These are phyloP conservation scores for Trachelus troglodyta DNA, from an alignment of 2,888 invertebrate species.

Conservation along the genomic window DNA sequence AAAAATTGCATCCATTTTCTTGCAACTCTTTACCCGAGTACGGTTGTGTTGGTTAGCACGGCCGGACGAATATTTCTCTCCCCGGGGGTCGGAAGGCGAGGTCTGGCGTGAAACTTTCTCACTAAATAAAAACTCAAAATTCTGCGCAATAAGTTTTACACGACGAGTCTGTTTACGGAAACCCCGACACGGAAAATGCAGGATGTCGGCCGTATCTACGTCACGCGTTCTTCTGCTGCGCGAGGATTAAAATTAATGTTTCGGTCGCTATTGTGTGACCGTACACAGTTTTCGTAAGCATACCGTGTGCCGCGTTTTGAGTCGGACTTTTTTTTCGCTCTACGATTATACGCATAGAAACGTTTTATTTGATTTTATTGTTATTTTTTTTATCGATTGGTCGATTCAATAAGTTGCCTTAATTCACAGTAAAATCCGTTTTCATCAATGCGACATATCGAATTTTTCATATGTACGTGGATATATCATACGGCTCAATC, in stretches of 20 bases:
- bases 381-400: too few relatives aligned
- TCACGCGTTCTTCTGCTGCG: slow-evolving; percentile 39
- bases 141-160: slow-evolving; percentile 50
- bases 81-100: slow-evolving; percentile 33
- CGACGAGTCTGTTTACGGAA: slow-evolving; percentile 51
- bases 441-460: too few relatives aligned
- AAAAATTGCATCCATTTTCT: slow-evolving; percentile 20
- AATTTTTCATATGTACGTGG: too few relatives aligned
- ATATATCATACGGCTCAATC: too few relatives aligned
- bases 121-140: slow-evolving; percentile 61
- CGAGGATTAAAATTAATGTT: slow-evolving; percentile 53
- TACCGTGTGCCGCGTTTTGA: not conserved
- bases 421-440: too few relatives aligned
- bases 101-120: slow-evolving; percentile 52
- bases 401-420: too few relatives aligned
- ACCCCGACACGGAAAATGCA: slow-evolving; percentile 35
- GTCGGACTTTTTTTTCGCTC: too few relatives aligned
- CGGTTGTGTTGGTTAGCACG: slow-evolving; percentile 26
- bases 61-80: slow-evolving; percentile 44
- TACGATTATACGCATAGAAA: too few relatives aligned
- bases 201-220: slow-evolving; percentile 21
- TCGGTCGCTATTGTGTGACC: slow-evolving; percentile 35
- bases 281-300: slow-evolving; percentile 15
- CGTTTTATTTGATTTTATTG: too few relatives aligned
- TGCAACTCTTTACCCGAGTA: not conserved